Evolutionary conservation across 2,113 vertebrate genomes (phyloP).

Genomic region (Hypocryptadius cinnamomeus): DNA sequence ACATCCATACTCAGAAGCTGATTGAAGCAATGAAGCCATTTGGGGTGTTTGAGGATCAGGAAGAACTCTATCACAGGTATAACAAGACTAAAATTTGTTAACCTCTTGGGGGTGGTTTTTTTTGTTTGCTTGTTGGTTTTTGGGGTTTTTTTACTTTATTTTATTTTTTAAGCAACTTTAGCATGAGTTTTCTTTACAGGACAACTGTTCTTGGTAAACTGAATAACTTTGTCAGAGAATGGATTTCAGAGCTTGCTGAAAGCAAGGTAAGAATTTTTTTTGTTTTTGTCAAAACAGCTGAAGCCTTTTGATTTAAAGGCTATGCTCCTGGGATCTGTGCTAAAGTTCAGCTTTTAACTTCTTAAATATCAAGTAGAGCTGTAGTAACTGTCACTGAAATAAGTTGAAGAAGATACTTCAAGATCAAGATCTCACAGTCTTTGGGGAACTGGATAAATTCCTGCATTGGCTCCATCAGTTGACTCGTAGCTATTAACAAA

Average conservation of each 20-base stretch:
- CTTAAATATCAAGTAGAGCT: neutral
- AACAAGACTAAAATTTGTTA: neutral
- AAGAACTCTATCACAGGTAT: constrained; percentile 91
- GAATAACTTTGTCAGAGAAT: constrained; percentile 91
- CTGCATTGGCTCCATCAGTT: neutral
- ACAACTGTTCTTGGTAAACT: constrained; percentile 84
- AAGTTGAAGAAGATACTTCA: neutral
- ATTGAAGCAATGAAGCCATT: constrained; percentile 92
- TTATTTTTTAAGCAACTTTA: neutral
- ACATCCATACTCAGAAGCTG: constrained; percentile 85
- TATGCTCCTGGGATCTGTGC: neutral
- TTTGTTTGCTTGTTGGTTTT: too few relatives aligned
- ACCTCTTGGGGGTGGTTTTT: accelerated
- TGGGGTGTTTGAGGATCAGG: constrained; percentile 94
- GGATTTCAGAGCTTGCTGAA: constrained; percentile 91
- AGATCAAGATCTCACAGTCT: neutral
- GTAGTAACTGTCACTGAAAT: neutral
- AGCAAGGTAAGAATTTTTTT: constrained; percentile 78
- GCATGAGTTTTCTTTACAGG: constrained; percentile 67
- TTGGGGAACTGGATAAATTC: neutral
- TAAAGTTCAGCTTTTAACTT: neutral
- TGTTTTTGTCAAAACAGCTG: neutral
- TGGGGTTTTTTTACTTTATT: neutral
- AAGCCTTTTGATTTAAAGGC: neutral
- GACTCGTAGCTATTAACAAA: neutral